A percentile compares a stretch with the other conserved stretches of the same genome.
phyloP scores from a whole-genome alignment of 2,888 invertebrate species.

The Drosophila pseudotalamancana region DNA sequence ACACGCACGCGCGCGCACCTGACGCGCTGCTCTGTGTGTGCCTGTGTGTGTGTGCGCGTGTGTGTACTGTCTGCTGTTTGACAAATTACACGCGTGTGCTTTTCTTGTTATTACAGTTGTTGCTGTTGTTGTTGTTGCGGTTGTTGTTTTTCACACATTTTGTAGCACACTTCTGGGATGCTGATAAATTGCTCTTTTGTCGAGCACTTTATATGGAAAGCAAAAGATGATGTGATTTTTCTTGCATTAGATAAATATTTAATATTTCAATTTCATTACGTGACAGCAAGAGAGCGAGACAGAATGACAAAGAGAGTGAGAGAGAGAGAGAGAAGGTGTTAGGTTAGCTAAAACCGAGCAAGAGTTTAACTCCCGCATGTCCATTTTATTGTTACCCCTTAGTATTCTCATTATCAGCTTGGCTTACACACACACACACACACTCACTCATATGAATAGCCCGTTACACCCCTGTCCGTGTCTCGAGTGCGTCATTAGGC shows the following conservation, averaged over 20 bases:
- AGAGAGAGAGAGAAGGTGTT: background rate
- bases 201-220: slow-evolving; percentile 49
- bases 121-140: slow-evolving; percentile 37
- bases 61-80: slow-evolving; percentile 30
- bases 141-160: slow-evolving; percentile 55
- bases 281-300: slow-evolving; percentile 6
- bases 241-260: slow-evolving; percentile 69
- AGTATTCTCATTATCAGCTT: slow-evolving; percentile 59
- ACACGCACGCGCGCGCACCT: slow-evolving; percentile 3
- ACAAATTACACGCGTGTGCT: slow-evolving; percentile 45
- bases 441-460: background rate
- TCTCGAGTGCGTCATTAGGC: slow-evolving; percentile 74
- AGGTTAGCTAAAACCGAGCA: background rate
- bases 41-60: slow-evolving; percentile 3
- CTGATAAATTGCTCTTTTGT: slow-evolving; percentile 74
- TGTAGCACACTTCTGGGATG: slow-evolving; percentile 70
- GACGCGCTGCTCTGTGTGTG: background rate
- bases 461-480: slow-evolving; percentile 21
- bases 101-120: slow-evolving; percentile 25
- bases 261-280: slow-evolving; percentile 70
- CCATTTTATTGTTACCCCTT: slow-evolving; percentile 52
- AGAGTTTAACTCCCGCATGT: slow-evolving; percentile 33
- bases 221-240: slow-evolving; percentile 64
- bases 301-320: no score
- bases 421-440: slow-evolving; percentile 32